Base-by-base conservation (phyloP, 2,888 invertebrate species). In the Dryobota labecula region DNA sequence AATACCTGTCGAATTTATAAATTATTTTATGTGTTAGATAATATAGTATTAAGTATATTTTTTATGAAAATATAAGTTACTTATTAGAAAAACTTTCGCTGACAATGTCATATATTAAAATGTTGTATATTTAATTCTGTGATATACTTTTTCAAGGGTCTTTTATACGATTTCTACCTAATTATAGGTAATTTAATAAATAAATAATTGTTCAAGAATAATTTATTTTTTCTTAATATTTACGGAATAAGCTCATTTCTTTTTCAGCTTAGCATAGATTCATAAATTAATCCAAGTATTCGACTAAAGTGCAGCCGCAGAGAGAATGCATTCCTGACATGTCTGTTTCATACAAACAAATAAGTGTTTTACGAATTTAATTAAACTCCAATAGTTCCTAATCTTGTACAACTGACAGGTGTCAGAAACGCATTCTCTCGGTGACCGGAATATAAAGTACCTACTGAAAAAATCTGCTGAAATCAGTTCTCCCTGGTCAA, bases 81-180 rank as follows among this genome's bases (percentile, higher is more conserved):
- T 72, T 80, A 71, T 70, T 64, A 38, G 30, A 49, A 69, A 70
- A 33, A 49, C 49, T 76, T 70, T 76, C 30, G 49, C 62, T 56
- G 67, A 60, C 60, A 66, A 64, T 61, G 56, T 70, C 33, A 61
- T 68, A 30, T 61, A 47, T 43, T 65, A 63, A 64, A 58, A 73
- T 71, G 27, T 71, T 80, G 73, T 83, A 70, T 63, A 75, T 85
- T 81, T 64, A 73, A 79, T 84, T 86, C 89, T 88, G 88, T 88
- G 88, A 88, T 88, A 88, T 70, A 79, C 70, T 84, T 81, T 74
- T 81, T 77, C 84, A 71, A 79, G 61, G 78, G 77, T 79, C 69
- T 81, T 85, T 83, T 78, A 49, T 80, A 84, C 67, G 64, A 78
- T 74, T 84, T 77, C 69, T 85, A 82, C 72, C 60, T 85, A 83